A percentile compares a stretch with the other conserved stretches of the same genome.
Conservation (phyloP, 2,113 vertebrate species). For the Pygoscelis antarcticus region DNA sequence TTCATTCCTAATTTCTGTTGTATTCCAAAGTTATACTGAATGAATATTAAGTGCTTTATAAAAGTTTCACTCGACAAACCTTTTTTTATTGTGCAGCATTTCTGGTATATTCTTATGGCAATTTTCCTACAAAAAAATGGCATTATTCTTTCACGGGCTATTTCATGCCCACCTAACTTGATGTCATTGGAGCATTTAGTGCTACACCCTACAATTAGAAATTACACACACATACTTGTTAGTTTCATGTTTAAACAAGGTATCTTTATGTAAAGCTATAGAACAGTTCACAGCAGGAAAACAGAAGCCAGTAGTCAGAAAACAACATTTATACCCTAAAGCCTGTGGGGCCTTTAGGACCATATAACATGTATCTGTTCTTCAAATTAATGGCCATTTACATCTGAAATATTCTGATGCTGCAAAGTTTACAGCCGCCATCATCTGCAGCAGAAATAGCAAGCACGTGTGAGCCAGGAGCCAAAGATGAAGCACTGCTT, state of each 20-base stretch:
- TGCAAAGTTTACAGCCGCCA: neutral
- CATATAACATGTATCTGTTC: slow-evolving; percentile 7
- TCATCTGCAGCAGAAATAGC: neutral
- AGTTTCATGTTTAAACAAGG: neutral
- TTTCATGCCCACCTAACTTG: neutral
- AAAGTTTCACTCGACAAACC: neutral
- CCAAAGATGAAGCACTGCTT: neutral
- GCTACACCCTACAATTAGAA: neutral
- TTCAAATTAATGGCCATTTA: neutral
- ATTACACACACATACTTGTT: neutral
- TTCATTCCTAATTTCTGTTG: neutral
- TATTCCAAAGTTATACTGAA: neutral
- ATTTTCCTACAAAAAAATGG: neutral
- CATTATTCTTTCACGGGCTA: neutral
- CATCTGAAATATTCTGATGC: neutral
- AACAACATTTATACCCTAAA: neutral
- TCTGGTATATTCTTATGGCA: neutral
- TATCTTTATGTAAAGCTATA: neutral
- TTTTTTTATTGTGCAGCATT: neutral
- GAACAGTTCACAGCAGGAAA: neutral
- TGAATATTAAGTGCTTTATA: neutral
- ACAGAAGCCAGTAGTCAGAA: neutral
- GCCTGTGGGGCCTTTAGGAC: slow-evolving; percentile 59
- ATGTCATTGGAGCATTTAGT: neutral
- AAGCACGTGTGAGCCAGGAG: neutral